These are phyloP conservation scores for Yponomeuta sedellus DNA, from an alignment of 2,888 invertebrate species.

Conservation along the genomic window DNA sequence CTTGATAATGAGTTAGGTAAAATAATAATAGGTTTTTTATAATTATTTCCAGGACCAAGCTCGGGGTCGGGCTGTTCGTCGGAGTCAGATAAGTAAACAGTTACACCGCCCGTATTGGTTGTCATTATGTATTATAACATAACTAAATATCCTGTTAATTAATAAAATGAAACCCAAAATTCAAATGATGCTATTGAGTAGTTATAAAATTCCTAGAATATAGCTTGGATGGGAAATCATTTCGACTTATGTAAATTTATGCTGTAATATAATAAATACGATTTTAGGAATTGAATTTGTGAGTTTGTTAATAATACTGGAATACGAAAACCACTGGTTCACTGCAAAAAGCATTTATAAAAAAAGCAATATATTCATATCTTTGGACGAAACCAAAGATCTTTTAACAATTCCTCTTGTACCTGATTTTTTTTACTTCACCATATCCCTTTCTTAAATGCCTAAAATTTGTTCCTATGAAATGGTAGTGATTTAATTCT, in stretches of 20 bases:
- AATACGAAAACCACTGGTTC: neutral
- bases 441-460: conserved; percentile 7
- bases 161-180: conserved; percentile 2
- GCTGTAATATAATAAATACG: conserved; percentile 3
- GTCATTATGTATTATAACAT: neutral
- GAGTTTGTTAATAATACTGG: neutral
- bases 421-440: conserved; percentile 21
- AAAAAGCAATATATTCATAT: conserved; percentile 3
- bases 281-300: neutral
- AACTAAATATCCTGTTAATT: neutral
- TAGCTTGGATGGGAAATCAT: neutral
- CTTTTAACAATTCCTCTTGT: conserved; percentile 20
- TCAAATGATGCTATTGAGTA: conserved; percentile 10
- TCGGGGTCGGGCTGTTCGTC: conserved; percentile 79
- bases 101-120: neutral
- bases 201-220: conserved; percentile 7
- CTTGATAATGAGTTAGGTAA: too few relatives aligned
- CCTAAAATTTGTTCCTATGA: neutral
- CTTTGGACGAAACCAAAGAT: conserved; percentile 24
- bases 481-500: neutral
- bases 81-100: conserved; percentile 70
- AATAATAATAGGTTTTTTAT: neutral
- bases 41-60: conserved; percentile 65
- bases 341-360: conserved; percentile 18
- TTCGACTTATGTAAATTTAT: conserved; percentile 1